Evolutionary conservation across 2,797 vertebrate genomes (phyloP).

Genomic region (Gadopsis marmoratus): DNA sequence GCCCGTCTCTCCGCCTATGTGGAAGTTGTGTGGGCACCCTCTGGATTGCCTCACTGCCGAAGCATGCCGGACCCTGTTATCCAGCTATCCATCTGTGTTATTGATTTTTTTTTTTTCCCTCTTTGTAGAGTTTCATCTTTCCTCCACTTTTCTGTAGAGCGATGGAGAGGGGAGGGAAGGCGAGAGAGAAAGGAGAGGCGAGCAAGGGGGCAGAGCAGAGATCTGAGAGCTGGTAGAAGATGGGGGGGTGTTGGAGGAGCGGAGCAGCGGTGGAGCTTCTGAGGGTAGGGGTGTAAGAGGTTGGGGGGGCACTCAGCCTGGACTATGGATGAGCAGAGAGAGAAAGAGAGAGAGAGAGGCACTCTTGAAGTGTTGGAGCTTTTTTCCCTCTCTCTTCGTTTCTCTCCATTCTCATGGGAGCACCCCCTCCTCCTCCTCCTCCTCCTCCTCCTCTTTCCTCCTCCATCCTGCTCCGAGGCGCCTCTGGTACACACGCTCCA

Average conservation of each 20-base stretch:
- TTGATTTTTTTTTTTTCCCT: constrained; percentile 83
- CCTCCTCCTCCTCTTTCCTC: constrained; percentile 56
- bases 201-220: constrained; percentile 75
- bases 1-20: constrained; percentile 81
- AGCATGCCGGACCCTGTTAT: constrained; percentile 89
- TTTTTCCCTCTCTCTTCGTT: constrained; percentile 63
- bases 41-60: constrained; percentile 86
- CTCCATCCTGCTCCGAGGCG: constrained; percentile 83
- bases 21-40: constrained; percentile 88
- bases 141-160: constrained; percentile 82
- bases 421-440: constrained; percentile 54
- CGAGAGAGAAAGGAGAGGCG: constrained; percentile 68
- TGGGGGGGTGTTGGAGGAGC: constrained; percentile 45
- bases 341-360: constrained; percentile 59
- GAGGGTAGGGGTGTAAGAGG: constrained; percentile 73
- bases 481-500: constrained; percentile 84
- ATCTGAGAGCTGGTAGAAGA: constrained; percentile 79
- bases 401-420: constrained; percentile 80
- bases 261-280: constrained; percentile 72
- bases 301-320: constrained; percentile 72
- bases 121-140: constrained; percentile 88
- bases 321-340: constrained; percentile 79
- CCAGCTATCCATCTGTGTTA: constrained; percentile 88
- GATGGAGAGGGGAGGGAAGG: constrained; percentile 70
- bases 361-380: constrained; percentile 76